Evolutionary conservation across 2,113 vertebrate genomes (phyloP), one percentile per base, ranked within the genome.

Genomic region (Stigmatopora nigra): DNA sequence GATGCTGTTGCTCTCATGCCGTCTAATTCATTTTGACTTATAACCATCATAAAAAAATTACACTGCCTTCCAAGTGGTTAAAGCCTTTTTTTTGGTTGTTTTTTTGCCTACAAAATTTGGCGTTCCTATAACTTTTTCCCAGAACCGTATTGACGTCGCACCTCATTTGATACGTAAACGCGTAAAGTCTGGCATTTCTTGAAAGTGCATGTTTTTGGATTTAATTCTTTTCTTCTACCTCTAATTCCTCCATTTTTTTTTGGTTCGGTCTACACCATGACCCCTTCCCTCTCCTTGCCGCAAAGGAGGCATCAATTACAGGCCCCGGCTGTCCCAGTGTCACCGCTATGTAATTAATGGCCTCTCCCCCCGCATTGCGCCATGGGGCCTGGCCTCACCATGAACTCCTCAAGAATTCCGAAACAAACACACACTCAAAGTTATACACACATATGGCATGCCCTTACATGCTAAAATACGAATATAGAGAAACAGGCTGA

Each of bases 271-370:
- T 74, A 82, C 76, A 77, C 57, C 6, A 64, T 84, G 75, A 80
- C 79, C 79, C 79, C 81, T 74, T 71, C 66, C 74, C 82, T 82
- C 83, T 84, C 86, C 85, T n/a, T 85, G 85, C 83, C 76, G 80
- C 86, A 88, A 84, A 86, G 86, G 85, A 90, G 88, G 88, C 89
- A 91, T 89, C 88, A 85, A 88, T 90, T 91, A 89, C 87, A 86
- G 80, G 77, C 81, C 71, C 67, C 4, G 72, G 76, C 85, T 70
- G 78, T 88, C 86, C 87, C 75, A 56, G 80, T 89, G 90, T 89
- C 89, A 90, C 81, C 80, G 87, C 81, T 65, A 79, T 83, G 86
- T 91, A 90, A 91, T 91, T 89, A 91, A 91, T 91, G 89, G 85
- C 73, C 86, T 82, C 86, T 82, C 86, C 59, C 59, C 56, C 79